Conservation (phyloP, 2,113 vertebrate genomes). For the Rhegmatorhina hoffmannsi region DNA sequence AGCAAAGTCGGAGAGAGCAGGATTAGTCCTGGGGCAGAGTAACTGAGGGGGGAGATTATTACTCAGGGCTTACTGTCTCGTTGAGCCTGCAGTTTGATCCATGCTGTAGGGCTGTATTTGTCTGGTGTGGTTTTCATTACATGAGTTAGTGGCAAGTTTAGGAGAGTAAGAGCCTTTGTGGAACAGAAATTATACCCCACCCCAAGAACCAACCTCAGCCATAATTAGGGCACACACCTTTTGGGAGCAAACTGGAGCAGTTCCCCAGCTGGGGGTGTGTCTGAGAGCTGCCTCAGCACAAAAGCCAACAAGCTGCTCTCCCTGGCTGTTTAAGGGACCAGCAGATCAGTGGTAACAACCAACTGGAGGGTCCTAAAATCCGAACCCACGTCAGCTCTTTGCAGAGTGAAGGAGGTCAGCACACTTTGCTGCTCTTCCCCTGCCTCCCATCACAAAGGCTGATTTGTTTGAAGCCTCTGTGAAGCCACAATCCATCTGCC, state of each 20-base stretch:
- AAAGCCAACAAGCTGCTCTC: neutral
- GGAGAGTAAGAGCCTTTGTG: neutral
- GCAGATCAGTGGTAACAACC: constrained; percentile 1
- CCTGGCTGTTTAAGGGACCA: neutral
- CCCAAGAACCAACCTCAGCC: neutral
- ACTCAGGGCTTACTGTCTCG: neutral
- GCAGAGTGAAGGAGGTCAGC: neutral
- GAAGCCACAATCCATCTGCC: accelerated
- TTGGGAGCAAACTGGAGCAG: neutral
- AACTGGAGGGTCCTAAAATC: constrained; percentile 29
- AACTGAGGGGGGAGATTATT: neutral
- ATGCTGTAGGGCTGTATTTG: neutral
- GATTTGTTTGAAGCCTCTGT: neutral
- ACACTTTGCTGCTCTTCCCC: neutral
- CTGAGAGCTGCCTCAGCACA: constrained; percentile 2
- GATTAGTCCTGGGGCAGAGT: neutral
- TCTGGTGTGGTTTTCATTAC: neutral
- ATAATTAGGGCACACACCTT: neutral
- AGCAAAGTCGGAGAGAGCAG: neutral
- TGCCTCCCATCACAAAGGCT: neutral
- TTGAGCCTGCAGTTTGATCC: neutral
- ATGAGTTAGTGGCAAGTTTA: neutral
- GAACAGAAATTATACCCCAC: neutral
- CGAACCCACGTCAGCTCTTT: neutral
- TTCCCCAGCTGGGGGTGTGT: neutral